These are phyloP conservation scores for Esox lucius DNA, from an alignment of 2,797 vertebrate species.

Conservation along the genomic window DNA sequence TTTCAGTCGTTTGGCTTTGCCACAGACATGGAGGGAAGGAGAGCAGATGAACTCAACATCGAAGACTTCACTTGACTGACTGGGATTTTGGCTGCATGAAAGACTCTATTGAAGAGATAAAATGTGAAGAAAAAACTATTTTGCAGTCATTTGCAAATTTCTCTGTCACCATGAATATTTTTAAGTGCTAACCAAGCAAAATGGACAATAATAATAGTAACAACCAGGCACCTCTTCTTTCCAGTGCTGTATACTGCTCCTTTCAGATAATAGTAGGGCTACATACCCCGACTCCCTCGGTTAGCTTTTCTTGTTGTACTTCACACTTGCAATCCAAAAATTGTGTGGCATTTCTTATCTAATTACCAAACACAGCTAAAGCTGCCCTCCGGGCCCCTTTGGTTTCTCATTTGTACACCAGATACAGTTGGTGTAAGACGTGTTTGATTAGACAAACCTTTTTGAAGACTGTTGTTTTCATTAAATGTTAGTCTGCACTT, in stretches of 20 bases:
- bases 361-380: conserved; percentile 28
- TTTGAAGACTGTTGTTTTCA: conserved; percentile 25
- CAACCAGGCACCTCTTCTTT: conserved; percentile 27
- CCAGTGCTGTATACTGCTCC: conserved; percentile 17
- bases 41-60: conserved; percentile 6
- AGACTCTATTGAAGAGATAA: conserved; percentile 2
- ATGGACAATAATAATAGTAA: not conserved
- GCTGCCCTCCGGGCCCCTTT: conserved; percentile 19
- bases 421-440: conserved; percentile 36
- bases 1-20: conserved; percentile 27
- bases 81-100: conserved; percentile 13
- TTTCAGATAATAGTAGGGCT: conserved; percentile 9
- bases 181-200: conserved; percentile 22
- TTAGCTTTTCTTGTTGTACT: conserved; percentile 24
- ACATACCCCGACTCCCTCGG: not conserved
- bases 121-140: conserved; percentile 23
- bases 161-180: conserved; percentile 5
- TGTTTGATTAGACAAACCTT: conserved; percentile 20
- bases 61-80: conserved; percentile 20
- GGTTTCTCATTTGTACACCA: conserved; percentile 37
- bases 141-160: conserved; percentile 22
- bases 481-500: conserved; percentile 15
- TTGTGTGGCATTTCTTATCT: conserved; percentile 25
- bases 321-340: conserved; percentile 25
- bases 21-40: conserved; percentile 8